phyloP scores from a whole-genome alignment of 2,797 vertebrate species.

The Hydrophis major region DNA sequence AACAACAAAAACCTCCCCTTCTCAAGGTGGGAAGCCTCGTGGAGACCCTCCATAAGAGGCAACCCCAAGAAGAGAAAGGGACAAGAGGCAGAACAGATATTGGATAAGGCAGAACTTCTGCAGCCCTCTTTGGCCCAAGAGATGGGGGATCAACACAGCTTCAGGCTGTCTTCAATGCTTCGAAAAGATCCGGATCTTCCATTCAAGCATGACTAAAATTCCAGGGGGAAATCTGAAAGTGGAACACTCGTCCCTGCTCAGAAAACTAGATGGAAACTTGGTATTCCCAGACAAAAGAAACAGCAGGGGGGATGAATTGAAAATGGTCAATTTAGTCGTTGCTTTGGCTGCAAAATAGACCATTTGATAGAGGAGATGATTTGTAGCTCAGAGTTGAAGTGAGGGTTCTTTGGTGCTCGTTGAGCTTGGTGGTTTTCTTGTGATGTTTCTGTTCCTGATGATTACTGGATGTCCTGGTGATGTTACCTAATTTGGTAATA shows the following conservation, averaged over 20 bases:
- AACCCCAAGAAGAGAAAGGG: not conserved
- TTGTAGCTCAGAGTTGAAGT: not conserved
- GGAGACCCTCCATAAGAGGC: not conserved
- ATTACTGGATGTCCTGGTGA: not conserved
- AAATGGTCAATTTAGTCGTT: not conserved
- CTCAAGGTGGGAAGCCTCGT: not conserved
- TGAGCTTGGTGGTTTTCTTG: not conserved
- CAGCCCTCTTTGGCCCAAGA: not conserved
- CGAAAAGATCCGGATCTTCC: not conserved
- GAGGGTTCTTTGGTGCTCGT: not conserved
- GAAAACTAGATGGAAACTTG: not conserved
- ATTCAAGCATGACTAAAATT: not conserved
- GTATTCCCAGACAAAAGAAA: not conserved
- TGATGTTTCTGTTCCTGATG: not conserved
- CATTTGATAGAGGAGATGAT: too few relatives aligned
- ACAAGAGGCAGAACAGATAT: not conserved
- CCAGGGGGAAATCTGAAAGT: not conserved
- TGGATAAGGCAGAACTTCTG: not conserved
- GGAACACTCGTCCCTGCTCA: not conserved
- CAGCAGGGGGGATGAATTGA: not conserved
- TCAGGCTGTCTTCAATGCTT: not conserved
- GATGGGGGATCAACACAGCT: not conserved
- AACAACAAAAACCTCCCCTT: not conserved
- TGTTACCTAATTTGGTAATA: too few relatives aligned
- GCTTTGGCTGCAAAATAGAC: not conserved